These are phyloP conservation scores for Isichthys henryi DNA, from an alignment of 2,113 vertebrate species.

Conservation along the genomic window DNA sequence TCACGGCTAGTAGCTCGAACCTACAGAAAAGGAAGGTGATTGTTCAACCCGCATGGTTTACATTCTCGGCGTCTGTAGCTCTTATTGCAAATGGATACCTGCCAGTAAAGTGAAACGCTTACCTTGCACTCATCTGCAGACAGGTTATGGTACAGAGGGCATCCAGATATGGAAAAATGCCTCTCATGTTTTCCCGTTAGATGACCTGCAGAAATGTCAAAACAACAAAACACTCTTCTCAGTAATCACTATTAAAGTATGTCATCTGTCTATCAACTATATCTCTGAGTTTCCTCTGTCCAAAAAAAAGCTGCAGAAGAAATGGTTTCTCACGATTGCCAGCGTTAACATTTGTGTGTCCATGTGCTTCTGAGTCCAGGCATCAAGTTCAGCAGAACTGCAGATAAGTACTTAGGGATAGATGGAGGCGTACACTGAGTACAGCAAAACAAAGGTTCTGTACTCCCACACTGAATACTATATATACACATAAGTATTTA, in stretches of 20 bases:
- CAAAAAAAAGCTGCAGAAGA: neutral
- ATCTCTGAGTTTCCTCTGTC: neutral
- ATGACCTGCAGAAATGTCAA: slow-evolving; percentile 65
- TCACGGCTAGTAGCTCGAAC: slow-evolving; percentile 92
- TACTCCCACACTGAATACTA: neutral
- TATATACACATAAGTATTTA: neutral
- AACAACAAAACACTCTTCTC: neutral
- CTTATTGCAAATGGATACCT: neutral
- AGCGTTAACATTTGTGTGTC: neutral
- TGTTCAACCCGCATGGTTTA: neutral
- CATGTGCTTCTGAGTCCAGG: neutral
- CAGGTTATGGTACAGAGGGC: slow-evolving; percentile 93
- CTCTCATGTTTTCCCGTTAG: slow-evolving; percentile 95
- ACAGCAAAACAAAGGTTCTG: neutral
- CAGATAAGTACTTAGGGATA: neutral
- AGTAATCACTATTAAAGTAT: neutral
- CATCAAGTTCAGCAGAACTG: neutral
- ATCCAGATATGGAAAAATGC: slow-evolving; percentile 96
- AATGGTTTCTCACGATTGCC: neutral
- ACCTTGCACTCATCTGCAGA: slow-evolving; percentile 98
- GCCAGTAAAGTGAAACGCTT: neutral
- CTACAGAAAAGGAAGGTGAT: slow-evolving; percentile 52
- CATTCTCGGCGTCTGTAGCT: neutral
- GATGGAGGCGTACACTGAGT: neutral
- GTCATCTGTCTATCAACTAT: neutral